Conservation (phyloP, 2,888 invertebrate species). For the Nebria brevicollis region DNA sequence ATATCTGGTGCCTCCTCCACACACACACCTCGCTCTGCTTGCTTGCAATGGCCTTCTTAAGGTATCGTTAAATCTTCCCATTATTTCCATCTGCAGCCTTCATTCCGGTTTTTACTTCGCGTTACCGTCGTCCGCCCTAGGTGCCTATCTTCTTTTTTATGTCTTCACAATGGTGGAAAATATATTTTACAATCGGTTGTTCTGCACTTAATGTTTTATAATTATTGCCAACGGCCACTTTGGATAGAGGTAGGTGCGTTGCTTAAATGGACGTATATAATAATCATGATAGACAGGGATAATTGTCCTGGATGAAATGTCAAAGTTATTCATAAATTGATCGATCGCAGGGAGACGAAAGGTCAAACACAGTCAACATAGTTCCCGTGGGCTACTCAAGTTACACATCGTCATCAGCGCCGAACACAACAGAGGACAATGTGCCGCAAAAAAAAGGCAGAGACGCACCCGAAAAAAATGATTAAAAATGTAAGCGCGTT, state of each 20-base stretch:
- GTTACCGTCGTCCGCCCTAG: slow-evolving; percentile 50
- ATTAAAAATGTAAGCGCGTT: slow-evolving; percentile 53
- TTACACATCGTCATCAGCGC: not conserved
- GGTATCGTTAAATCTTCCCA: slow-evolving; percentile 63
- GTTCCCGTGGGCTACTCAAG: slow-evolving; percentile 16
- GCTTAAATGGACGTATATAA: no score
- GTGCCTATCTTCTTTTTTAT: slow-evolving; percentile 38
- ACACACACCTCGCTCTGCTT: not conserved
- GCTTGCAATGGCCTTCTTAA: slow-evolving; percentile 53
- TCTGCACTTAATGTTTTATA: not conserved
- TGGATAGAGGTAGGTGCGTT: no score
- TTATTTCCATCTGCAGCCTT: slow-evolving; percentile 64
- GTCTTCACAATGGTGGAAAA: slow-evolving; percentile 32
- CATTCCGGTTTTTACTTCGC: slow-evolving; percentile 59
- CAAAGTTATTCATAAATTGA: slow-evolving; percentile 54
- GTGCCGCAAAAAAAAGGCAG: not conserved
- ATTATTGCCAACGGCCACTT: not conserved
- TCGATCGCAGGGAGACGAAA: slow-evolving; percentile 46
- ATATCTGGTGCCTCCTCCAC: not conserved
- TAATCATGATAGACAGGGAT: not conserved
- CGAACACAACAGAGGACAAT: not conserved
- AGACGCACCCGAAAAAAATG: slow-evolving; percentile 38
- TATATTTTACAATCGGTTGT: slow-evolving; percentile 15
- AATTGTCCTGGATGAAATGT: slow-evolving; percentile 51
- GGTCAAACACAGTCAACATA: slow-evolving; percentile 38